Percentiles rank a stretch among this genome's conserved stretches.
Evolutionary conservation across 2,113 vertebrate genomes (phyloP).

Genomic region (Trematocara macrostoma): DNA sequence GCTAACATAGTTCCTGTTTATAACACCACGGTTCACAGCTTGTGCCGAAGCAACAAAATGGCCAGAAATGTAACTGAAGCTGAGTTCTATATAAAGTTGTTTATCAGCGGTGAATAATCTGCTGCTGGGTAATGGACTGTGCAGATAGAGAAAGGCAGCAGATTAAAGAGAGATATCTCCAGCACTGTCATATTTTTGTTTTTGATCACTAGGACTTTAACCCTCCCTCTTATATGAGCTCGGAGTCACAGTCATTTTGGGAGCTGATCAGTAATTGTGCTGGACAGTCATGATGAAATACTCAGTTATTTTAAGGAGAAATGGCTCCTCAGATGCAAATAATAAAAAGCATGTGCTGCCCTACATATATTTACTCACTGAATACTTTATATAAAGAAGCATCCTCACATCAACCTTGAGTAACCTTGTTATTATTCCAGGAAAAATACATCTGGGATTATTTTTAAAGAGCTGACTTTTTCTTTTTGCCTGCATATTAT

Average conservation of each 20-base stretch:
- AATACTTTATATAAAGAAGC: not conserved
- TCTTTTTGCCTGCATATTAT: not conserved
- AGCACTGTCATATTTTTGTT: not conserved
- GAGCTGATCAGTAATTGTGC: not conserved
- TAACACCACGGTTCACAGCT: no score
- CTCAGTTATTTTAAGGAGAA: not conserved
- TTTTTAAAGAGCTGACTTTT: not conserved
- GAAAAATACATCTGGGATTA: not conserved
- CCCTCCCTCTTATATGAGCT: not conserved
- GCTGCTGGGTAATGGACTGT: not conserved
- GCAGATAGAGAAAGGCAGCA: not conserved
- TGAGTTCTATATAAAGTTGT: not conserved
- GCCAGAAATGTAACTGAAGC: not conserved
- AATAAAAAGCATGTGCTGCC: not conserved
- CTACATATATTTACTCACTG: not conserved
- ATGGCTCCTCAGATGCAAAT: not conserved
- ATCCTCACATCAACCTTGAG: not conserved
- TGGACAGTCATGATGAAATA: not conserved
- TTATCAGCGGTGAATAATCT: not conserved
- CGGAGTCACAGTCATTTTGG: not conserved
- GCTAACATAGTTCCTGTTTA: not conserved
- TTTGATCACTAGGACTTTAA: not conserved
- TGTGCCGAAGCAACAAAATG: accelerated
- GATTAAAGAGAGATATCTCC: not conserved
- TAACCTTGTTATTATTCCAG: not conserved